phyloP scores from a whole-genome alignment of 2,797 vertebrate genomes.

The Myotis pilosus region DNA sequence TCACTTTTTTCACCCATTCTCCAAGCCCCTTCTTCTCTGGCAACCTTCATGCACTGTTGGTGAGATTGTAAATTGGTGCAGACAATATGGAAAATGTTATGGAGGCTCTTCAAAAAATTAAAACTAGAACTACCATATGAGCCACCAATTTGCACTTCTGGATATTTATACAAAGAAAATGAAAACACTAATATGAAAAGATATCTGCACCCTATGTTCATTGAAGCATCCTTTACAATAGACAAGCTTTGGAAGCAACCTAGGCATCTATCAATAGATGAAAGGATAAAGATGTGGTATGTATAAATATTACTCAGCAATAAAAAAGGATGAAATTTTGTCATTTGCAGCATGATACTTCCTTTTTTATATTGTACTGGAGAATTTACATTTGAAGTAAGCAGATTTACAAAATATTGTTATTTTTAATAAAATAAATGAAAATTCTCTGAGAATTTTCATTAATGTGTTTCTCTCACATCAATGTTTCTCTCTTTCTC shows the following conservation, averaged over 20 bases:
- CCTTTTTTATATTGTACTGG: neutral
- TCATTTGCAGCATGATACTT: neutral
- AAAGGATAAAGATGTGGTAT: neutral
- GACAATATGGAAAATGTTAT: neutral
- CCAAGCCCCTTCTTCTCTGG: neutral
- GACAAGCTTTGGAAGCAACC: neutral
- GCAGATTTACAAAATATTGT: slow-evolving; percentile 2
- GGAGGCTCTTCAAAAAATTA: neutral
- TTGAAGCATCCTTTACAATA: neutral
- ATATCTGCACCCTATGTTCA: neutral
- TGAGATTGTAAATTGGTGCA: neutral
- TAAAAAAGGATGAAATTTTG: neutral
- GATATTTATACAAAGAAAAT: neutral
- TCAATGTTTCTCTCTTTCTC: no score
- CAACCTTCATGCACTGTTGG: neutral
- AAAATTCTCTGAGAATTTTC: slow-evolving; percentile 1
- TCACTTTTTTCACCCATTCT: neutral
- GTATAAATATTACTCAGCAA: neutral
- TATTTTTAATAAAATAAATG: slow-evolving; percentile 29
- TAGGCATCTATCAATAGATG: neutral
- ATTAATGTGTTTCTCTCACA: no score
- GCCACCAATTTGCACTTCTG: neutral
- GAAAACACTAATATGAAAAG: neutral
- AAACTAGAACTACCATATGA: neutral
- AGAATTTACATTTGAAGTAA: slow-evolving; percentile 27